Conservation (phyloP, 2,797 vertebrate species). For the Xenopus petersii region DNA sequence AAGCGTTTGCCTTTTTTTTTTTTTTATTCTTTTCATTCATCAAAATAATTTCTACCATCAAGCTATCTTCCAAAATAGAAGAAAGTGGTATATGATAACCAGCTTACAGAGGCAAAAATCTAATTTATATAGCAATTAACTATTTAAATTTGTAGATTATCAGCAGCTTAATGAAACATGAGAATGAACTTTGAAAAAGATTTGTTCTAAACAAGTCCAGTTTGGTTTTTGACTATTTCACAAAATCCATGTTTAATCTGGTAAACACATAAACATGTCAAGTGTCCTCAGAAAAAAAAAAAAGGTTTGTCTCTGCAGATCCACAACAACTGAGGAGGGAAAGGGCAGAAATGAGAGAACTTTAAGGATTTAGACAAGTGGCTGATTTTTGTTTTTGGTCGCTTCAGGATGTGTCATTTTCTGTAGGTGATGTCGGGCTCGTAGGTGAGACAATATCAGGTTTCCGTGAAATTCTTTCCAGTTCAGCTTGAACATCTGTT, state of each 20-base stretch:
- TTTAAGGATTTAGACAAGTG: slow-evolving; percentile 62
- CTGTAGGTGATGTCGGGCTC: slow-evolving; percentile 72
- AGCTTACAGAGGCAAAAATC: too few relatives aligned
- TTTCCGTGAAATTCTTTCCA: slow-evolving; percentile 94
- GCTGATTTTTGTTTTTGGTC: slow-evolving; percentile 60
- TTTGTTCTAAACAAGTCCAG: slow-evolving; percentile 58
- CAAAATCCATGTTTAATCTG: slow-evolving; percentile 64
- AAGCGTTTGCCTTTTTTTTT: neutral
- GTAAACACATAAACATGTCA: slow-evolving; percentile 60
- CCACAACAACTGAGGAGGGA: slow-evolving; percentile 64
- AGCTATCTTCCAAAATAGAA: neutral
- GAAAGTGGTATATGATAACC: too few relatives aligned
- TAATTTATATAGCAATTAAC: neutral
- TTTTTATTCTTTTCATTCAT: neutral
- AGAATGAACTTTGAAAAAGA: slow-evolving; percentile 28
- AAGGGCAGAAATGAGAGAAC: slow-evolving; percentile 71
- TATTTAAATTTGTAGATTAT: slow-evolving; percentile 53
- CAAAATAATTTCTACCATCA: neutral
- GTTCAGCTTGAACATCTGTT: slow-evolving; percentile 94
- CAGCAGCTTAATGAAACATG: slow-evolving; percentile 61
- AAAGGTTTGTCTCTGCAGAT: slow-evolving; percentile 63
- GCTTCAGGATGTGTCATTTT: slow-evolving; percentile 89
- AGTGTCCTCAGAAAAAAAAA: slow-evolving; percentile 49
- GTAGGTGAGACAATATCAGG: slow-evolving; percentile 83
- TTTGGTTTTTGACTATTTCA: slow-evolving; percentile 45